Conservation (phyloP, 1,140 invertebrate genomes). For the Medauroidea extradentata region DNA sequence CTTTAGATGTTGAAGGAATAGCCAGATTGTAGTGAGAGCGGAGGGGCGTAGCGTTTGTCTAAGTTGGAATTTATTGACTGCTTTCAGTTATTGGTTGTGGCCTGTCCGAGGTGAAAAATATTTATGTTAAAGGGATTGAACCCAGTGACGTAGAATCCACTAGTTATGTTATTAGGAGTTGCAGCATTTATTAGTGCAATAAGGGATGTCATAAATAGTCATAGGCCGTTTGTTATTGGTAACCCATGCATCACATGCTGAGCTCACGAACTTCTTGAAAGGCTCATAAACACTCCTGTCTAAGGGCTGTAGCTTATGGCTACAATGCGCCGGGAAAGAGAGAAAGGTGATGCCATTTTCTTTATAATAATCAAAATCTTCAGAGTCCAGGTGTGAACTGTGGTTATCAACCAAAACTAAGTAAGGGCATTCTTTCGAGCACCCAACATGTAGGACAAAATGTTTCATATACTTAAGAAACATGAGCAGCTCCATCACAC, state of each 20-base stretch:
- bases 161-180: slow-evolving; percentile 40
- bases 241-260: slow-evolving; percentile 20
- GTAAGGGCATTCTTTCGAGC: not conserved
- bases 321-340: slow-evolving; percentile 42
- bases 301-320: slow-evolving; percentile 39
- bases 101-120: slow-evolving; percentile 39
- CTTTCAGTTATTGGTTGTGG: slow-evolving; percentile 14
- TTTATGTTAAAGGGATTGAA: slow-evolving; percentile 37
- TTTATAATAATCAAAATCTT: slow-evolving; percentile 29
- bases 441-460: slow-evolving; percentile 22
- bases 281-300: slow-evolving; percentile 30
- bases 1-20: not conserved
- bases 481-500: slow-evolving; percentile 6
- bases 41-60: not conserved
- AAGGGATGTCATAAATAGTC: slow-evolving; percentile 35
- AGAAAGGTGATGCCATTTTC: slow-evolving; percentile 36
- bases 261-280: slow-evolving; percentile 29
- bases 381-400: not conserved
- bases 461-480: slow-evolving; percentile 24
- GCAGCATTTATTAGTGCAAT: slow-evolving; percentile 29
- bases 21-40: not conserved
- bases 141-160: slow-evolving; percentile 39
- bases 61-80: not conserved
- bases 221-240: slow-evolving; percentile 26
- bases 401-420: too few relatives aligned